Evolutionary conservation across 2,888 invertebrate species (phyloP), one percentile per base, ranked within the genome.

Genomic region (Candidula unifasciata): DNA sequence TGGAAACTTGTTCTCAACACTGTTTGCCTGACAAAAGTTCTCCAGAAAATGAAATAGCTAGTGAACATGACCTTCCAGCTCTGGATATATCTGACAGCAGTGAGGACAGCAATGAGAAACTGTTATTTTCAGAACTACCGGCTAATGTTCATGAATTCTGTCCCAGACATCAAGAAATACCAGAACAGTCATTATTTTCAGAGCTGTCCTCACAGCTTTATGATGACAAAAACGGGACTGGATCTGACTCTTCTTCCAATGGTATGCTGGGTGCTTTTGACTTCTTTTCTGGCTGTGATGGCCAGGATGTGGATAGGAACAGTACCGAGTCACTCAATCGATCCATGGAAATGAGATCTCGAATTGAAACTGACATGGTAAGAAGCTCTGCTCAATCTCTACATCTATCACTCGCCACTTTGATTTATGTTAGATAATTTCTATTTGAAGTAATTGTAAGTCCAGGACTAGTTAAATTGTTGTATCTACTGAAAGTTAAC

Each of bases 341-440:
- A 0, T 76, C 82, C 3, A 82, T 77, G 77, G 82, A 82, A 44
- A 82, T 82, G 52, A 68, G 83, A 57, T 57, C 69, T 33, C 77
- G 78, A 37, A 60, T 60, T 52, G 85, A 79, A 78, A 54, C 83
- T 81, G 85, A 73, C 76, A 76, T 79, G 83, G 69, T 33, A 86
- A 93, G 13, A 93, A 2, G 8, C 2, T 52, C 13, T 73, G 27
- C 16, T 16, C n/a, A n/a, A n/a, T n/a, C n/a, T n/a, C 33, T 13
- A 44, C 44, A 44, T 73, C 44, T 73, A 0, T 21, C 21, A 60
- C 60, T 18, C 21, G 5, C 18, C 6, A 18, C 21, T n/a, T 16
- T 60, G 60, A 18, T 21, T 60, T 60, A 60, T 24, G 5, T 24
- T 13, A 24, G 21, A 60, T 60, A 13, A 71, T 35, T 35, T 71